phyloP scores from a whole-genome alignment of 2,797 vertebrate species.

The Onychomys leucogaster region DNA sequence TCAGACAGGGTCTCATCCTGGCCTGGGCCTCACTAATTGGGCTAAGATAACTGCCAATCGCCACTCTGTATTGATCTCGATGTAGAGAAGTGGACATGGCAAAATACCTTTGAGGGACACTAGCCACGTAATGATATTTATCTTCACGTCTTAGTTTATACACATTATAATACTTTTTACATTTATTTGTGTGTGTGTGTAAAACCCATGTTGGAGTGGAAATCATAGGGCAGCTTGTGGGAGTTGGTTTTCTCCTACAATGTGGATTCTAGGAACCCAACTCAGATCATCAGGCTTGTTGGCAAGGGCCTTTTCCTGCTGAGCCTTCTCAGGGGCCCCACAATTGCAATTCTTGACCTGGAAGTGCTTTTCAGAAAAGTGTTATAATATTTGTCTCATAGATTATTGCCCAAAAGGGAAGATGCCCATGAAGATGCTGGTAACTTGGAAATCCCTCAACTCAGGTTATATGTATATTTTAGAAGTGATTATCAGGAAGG shows the following conservation, averaged over 20 bases:
- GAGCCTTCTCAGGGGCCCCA: not conserved
- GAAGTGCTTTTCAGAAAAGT: not conserved
- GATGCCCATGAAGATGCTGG: not conserved
- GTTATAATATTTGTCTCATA: not conserved
- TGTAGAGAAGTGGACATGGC: not conserved
- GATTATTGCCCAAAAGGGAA: not conserved
- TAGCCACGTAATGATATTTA: not conserved
- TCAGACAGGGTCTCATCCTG: no score
- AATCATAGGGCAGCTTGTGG: not conserved
- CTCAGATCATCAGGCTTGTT: not conserved
- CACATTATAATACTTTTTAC: not conserved
- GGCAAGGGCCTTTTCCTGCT: not conserved
- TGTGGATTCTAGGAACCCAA: not conserved
- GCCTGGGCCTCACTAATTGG: not conserved
- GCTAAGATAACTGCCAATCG: not conserved
- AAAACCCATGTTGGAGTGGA: not conserved
- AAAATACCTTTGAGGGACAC: slow-evolving; percentile 26
- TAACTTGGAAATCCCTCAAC: not conserved
- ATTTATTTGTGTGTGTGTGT: not conserved
- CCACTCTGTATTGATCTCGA: not conserved
- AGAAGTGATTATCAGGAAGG: not conserved
- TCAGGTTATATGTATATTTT: not conserved
- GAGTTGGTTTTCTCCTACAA: not conserved
- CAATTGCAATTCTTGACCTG: slow-evolving; percentile 17
- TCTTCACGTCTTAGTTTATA: not conserved